These are phyloP conservation scores for Tiaroga cobitis DNA, from an alignment of 2,797 vertebrate species.

Conservation along the genomic window DNA sequence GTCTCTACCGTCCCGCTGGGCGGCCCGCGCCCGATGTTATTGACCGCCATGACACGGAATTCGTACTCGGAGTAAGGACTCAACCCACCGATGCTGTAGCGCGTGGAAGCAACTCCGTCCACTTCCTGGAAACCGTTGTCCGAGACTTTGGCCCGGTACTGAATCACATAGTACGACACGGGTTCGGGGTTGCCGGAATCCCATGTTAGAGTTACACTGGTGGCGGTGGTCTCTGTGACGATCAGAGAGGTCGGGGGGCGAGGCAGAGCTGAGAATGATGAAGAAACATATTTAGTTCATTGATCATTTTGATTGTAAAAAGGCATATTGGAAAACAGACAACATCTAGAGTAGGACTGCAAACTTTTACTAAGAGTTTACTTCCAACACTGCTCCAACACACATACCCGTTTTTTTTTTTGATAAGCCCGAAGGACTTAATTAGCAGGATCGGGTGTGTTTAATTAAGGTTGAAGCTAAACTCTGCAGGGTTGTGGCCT, in stretches of 20 bases:
- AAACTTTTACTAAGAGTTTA: neutral
- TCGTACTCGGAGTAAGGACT: constrained; percentile 95
- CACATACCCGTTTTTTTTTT: neutral
- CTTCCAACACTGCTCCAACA: neutral
- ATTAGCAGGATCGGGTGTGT: neutral
- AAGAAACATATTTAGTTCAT: neutral
- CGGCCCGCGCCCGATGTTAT: constrained; percentile 92
- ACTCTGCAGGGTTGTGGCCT: neutral
- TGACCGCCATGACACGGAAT: constrained; percentile 90
- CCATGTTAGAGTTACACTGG: constrained; percentile 97
- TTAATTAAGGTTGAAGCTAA: neutral
- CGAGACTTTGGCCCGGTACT: constrained; percentile 85
- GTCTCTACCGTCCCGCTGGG: constrained; percentile 85
- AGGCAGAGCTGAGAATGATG: constrained; percentile 83
- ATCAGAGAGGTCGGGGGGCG: constrained; percentile 87
- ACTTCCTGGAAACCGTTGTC: constrained; percentile 93
- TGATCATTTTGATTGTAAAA: neutral
- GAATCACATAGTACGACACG: constrained; percentile 93
- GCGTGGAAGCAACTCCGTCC: constrained; percentile 93
- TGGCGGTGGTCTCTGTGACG: constrained; percentile 96
- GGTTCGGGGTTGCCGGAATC: constrained; percentile 94
- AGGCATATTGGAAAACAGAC: neutral
- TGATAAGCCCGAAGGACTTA: neutral
- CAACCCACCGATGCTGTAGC: constrained; percentile 97
- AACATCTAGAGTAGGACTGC: neutral